phyloP scores from a whole-genome alignment of 2,797 vertebrate species.

The Ibycter americanus region DNA sequence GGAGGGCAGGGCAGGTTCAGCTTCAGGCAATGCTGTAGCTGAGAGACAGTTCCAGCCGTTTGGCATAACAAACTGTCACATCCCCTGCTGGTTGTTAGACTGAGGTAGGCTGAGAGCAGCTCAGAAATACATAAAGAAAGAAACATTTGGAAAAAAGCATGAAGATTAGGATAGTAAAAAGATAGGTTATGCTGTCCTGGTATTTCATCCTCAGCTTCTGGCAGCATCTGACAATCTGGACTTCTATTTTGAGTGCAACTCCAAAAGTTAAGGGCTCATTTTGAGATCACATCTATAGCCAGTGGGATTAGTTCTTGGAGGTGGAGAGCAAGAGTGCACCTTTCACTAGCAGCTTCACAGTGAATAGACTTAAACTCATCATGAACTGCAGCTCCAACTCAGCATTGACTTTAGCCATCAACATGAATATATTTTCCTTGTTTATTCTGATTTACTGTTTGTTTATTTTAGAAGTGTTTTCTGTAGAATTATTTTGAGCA shows the following conservation, averaged over 20 bases:
- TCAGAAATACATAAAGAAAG: neutral
- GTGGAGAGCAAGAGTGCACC: neutral
- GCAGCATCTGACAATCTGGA: neutral
- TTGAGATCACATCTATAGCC: neutral
- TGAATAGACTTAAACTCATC: neutral
- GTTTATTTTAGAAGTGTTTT: neutral
- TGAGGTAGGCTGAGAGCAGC: neutral
- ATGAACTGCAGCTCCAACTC: neutral
- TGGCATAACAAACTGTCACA: neutral
- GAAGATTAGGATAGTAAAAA: neutral
- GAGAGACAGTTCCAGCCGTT: neutral
- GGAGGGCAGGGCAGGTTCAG: neutral
- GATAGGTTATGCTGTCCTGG: neutral
- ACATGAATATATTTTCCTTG: neutral
- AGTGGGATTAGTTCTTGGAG: neutral
- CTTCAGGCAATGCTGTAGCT: neutral
- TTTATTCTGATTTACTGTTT: neutral
- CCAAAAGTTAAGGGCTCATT: neutral
- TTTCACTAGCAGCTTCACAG: neutral
- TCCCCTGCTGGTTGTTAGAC: neutral
- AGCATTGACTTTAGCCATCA: neutral
- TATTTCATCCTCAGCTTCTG: neutral
- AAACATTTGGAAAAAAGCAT: neutral
- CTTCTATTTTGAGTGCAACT: neutral
- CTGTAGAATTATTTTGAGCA: neutral